Evolutionary conservation across 2,113 vertebrate genomes (phyloP).

Genomic region (Hippocampus barbouri): DNA sequence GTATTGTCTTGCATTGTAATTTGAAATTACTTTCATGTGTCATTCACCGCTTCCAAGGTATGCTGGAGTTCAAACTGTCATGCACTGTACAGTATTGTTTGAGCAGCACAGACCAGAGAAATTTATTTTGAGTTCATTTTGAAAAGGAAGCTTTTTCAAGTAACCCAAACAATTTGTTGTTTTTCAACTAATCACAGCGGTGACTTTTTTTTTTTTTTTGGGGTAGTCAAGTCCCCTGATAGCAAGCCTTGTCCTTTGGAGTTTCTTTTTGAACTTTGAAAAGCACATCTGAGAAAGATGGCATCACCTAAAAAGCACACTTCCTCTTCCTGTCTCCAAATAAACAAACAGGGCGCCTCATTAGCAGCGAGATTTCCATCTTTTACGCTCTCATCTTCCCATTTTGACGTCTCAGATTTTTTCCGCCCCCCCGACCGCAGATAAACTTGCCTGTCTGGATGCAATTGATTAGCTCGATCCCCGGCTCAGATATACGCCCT

Average conservation of each 20-base stretch:
- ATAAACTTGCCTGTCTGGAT: constrained; percentile 32
- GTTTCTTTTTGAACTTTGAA: constrained; percentile 1
- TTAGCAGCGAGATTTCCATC: constrained; percentile 35
- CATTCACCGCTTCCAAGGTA: no score
- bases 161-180: background rate
- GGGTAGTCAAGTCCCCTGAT: background rate
- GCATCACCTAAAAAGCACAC: constrained; percentile 21
- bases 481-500: constrained; percentile 31
- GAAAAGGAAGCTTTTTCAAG: background rate
- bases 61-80: no score
- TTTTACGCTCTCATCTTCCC: constrained; percentile 1
- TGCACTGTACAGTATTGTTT: no score
- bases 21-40: no score
- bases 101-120: background rate
- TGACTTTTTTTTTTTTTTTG: background rate
- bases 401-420: constrained; percentile 36
- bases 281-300: background rate
- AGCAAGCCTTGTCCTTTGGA: background rate
- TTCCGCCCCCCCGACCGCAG: constrained; percentile 44
- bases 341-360: constrained; percentile 38
- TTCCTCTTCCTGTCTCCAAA: constrained; percentile 53
- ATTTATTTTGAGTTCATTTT: background rate
- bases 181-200: background rate
- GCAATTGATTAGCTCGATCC: constrained; percentile 41
- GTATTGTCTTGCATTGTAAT: no score